These are phyloP conservation scores for Atta colombica DNA, from an alignment of 1,140 invertebrate genomes.

Conservation along the genomic window DNA sequence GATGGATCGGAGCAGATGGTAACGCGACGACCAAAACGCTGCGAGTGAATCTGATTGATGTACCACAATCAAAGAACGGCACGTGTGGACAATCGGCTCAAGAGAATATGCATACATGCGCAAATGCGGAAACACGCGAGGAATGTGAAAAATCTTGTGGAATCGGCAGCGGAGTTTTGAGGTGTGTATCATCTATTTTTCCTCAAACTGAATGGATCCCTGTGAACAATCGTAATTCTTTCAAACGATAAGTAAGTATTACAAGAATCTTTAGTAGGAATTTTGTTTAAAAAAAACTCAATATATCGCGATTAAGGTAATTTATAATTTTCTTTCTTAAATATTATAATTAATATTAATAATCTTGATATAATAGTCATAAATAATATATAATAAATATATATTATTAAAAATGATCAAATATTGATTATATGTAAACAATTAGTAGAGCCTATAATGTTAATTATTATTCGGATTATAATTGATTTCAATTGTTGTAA, in stretches of 20 bases:
- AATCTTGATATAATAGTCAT: no score
- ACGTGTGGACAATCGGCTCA: constrained; percentile 75
- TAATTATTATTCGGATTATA: not conserved
- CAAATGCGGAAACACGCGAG: constrained; percentile 84
- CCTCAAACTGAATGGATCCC: not conserved
- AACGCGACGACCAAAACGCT: constrained; percentile 82
- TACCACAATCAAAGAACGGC: constrained; percentile 78
- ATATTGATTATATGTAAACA: not conserved
- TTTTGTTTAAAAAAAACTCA: not conserved
- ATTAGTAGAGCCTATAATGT: not conserved
- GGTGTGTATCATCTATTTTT: constrained; percentile 71
- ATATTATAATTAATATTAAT: not conserved
- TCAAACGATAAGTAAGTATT: not conserved
- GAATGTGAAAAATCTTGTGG: constrained; percentile 87
- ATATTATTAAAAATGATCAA: not conserved
- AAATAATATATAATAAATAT: not conserved
- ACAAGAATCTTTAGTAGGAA: not conserved
- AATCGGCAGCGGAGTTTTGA: constrained; percentile 85
- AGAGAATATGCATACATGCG: constrained; percentile 83
- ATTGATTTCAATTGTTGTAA: not conserved
- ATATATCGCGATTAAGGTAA: not conserved
- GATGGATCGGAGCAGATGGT: constrained; percentile 85
- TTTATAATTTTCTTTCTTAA: not conserved
- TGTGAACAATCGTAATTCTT: not conserved
- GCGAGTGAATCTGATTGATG: constrained; percentile 83